Base-by-base conservation (phyloP, 2,113 vertebrate species). In the Archocentrus centrarchus region DNA sequence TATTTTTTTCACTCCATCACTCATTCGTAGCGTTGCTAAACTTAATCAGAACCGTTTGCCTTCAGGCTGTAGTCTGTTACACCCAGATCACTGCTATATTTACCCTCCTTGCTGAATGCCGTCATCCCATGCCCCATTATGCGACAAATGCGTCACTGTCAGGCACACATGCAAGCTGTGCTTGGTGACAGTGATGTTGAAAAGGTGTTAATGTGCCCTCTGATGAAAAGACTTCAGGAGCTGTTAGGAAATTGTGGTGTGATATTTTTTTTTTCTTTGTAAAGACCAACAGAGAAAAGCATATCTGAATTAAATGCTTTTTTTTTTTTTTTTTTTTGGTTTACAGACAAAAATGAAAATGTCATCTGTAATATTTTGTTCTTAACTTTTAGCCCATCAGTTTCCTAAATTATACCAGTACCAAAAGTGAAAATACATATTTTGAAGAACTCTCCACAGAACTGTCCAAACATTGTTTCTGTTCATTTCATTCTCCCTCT, bases 151-250 rank as follows among this genome's bases (percentile, higher is more conserved):
- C 70, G 76, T 92, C 84, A 91, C 68, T 86, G 81, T 87, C 82
- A 79, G 60, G 20, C 83, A 64, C 11, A 35, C 78, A 79, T 64
- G 53, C 83, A 86, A 80, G 83, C 90, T 89, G 85, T 79, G 83
- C 64, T 86, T 50, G 0, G 37, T 81, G 88, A 86, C 90, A 79
- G 59, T 75, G 80, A 79, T 77, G 73, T 44, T 83, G 55, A 53
- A 50, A 82, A 87, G 86, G 88, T 88, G 87, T 83, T 85, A 77
- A 88, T 22, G 90, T 82, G 80, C 63, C 82, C 86, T 77, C n/a
- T 62, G 77, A 80, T 84, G 18, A 81, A 83, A 86, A 84, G 66
- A 44, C 80, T 79, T 63, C 80, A 8, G 78, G 55, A 79, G 70
- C 78, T 68, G 79, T 83, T 68, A 59, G 15, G 44, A 44, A 55